phyloP scores from a whole-genome alignment of 2,113 vertebrate genomes.

The Fukomys damarensis region DNA sequence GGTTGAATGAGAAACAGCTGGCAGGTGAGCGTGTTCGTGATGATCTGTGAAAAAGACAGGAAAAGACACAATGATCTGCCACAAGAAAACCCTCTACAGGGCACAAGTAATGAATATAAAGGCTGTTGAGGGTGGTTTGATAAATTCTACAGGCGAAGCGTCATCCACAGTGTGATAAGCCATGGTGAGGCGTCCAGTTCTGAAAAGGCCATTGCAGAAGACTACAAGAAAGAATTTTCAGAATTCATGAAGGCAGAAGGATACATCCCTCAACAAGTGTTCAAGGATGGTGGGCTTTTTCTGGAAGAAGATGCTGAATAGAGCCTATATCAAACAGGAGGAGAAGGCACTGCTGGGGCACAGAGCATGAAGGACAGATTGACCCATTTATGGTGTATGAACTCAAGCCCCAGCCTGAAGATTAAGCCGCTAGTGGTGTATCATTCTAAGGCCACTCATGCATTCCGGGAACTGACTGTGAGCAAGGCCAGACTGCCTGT shows the following conservation, averaged over 20 bases:
- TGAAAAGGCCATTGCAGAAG: background rate
- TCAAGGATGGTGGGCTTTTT: background rate
- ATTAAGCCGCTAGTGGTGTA: background rate
- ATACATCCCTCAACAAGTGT: background rate
- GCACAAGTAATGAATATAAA: background rate
- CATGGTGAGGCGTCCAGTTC: background rate
- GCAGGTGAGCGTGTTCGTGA: background rate
- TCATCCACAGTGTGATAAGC: background rate
- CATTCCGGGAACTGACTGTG: background rate
- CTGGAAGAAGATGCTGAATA: background rate
- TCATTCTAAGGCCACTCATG: background rate
- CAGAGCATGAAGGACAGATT: background rate
- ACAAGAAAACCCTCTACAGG: background rate
- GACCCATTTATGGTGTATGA: background rate
- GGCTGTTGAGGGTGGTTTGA: background rate
- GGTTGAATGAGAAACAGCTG: background rate
- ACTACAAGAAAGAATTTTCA: background rate
- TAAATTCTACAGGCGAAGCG: background rate
- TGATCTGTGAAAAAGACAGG: background rate
- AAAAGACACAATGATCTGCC: background rate
- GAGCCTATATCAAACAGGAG: background rate
- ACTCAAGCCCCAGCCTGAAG: background rate
- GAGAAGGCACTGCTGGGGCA: background rate
- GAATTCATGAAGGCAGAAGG: background rate
- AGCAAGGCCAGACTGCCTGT: background rate